A percentile compares a stretch with the other conserved stretches of the same genome.
These are phyloP conservation scores for Melolontha melolontha DNA, from an alignment of 2,888 invertebrate genomes.

Conservation along the genomic window DNA sequence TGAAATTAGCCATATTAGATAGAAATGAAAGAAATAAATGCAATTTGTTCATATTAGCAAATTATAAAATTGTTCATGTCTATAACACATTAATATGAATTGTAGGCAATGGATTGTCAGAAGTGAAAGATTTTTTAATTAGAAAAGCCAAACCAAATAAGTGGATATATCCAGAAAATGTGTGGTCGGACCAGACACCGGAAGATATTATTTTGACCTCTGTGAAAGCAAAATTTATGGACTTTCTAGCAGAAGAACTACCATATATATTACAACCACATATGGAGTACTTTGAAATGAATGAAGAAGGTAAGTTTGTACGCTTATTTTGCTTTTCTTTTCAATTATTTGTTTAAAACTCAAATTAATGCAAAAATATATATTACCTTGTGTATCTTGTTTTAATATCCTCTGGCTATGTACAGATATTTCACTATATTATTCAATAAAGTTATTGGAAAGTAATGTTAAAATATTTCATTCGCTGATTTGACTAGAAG, in stretches of 20 bases:
- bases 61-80: neutral
- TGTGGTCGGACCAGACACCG: slow-evolving; percentile 81
- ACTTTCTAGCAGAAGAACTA: slow-evolving; percentile 86
- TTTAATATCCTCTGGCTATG: no score
- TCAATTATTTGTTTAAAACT: no score
- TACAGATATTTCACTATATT: no score
- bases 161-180: slow-evolving; percentile 76
- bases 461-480: no score
- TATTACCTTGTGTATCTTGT: no score
- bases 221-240: slow-evolving; percentile 86
- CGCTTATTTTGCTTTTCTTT: neutral
- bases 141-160: slow-evolving; percentile 73
- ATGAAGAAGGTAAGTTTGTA: slow-evolving; percentile 66
- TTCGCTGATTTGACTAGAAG: no score
- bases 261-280: slow-evolving; percentile 80
- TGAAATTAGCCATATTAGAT: no score
- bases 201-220: slow-evolving; percentile 78
- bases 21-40: no score
- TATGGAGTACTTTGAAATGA: slow-evolving; percentile 76
- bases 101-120: slow-evolving; percentile 60
- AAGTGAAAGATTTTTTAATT: slow-evolving; percentile 72
- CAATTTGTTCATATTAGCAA: no score
- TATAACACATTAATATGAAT: slow-evolving; percentile 15
- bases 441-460: no score
- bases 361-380: no score